Base-by-base conservation (phyloP, 2,113 vertebrate species). In the Zosterops japonicus region DNA sequence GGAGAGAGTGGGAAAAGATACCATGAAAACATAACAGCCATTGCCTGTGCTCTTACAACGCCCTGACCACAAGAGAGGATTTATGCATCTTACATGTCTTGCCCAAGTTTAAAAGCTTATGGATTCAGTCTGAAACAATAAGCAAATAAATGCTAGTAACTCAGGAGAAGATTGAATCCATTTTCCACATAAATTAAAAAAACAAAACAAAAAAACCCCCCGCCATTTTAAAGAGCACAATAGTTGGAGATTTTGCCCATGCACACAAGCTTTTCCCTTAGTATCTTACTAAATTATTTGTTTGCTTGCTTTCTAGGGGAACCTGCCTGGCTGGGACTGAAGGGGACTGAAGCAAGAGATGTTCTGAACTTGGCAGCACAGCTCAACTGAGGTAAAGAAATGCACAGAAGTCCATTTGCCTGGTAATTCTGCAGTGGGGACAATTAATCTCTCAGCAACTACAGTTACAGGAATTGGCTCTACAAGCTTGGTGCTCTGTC, bases 161-260 rank as follows among this genome's bases (percentile, higher is more conserved):
- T 77, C 53, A 72, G 11, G 22, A 14, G 25, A 63, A 88, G 47
- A 70, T 0, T 47, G 50, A 88, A 55, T 22, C 33, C 16, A 36
- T 64, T 69, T 89, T 87, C 33, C 25, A 33, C 11, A 65, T 36
- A 21, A 13, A 64, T 19, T 70, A 36, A 35, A 79, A 86, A 86
- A 74, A 64, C 8, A 81, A 91, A 69, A 39, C 36, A 39, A 39
- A 39, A 39, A 39, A 39, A 28, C 9, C 36, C 36, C 36, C 36
- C 36, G 36, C 39, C 9, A 31, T 70, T 75, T 65, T 31, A 67
- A 25, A 70, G 65, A 83, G 25, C 50, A 29, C 7, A 61, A 33
- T 17, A 71, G 19, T 17, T 2, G 0, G 2, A 8, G 35, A n/a
- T 49, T 89, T 79, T 11, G 3, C 28, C 14, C 12, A 63, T 59